Percentiles rank a stretch among this genome's conserved stretches.
Conservation (phyloP, 2,113 vertebrate genomes). For the Sinocyclocheilus rhinocerous region DNA sequence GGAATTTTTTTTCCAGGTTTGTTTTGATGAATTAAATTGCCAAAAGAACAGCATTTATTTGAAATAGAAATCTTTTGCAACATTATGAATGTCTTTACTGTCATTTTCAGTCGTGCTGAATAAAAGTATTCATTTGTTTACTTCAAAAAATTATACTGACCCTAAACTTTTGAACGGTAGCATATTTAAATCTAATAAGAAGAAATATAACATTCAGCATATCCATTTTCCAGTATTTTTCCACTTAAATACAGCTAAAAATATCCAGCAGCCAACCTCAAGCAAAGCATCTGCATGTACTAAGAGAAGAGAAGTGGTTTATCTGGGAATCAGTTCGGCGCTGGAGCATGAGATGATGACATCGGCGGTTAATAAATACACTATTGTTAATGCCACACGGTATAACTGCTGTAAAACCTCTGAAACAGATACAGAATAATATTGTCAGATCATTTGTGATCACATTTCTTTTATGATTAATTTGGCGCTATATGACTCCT, state of each 20-base stretch:
- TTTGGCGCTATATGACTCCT: not conserved
- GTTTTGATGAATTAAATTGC: not conserved
- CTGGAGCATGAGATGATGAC: slow-evolving; percentile 3
- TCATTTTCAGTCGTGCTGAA: too few species aligned
- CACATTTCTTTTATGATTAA: not conserved
- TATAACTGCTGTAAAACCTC: too few species aligned
- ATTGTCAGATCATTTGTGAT: not conserved
- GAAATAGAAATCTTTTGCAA: too few species aligned
- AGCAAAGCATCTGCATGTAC: not conserved
- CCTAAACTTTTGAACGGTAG: not conserved
- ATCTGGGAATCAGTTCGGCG: not conserved
- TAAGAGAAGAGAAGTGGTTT: not conserved
- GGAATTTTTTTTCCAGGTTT: not conserved
- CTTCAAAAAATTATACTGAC: too few species aligned
- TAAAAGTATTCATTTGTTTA: too few species aligned
- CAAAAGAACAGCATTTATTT: not conserved
- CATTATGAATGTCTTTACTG: too few species aligned
- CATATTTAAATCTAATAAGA: not conserved
- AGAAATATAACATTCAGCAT: not conserved
- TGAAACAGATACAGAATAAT: not conserved
- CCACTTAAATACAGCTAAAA: not conserved
- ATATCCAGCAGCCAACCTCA: not conserved
- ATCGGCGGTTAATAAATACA: not conserved
- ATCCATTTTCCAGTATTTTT: not conserved
- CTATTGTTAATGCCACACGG: not conserved